Evolutionary conservation across 2,113 vertebrate species (phyloP).

Genomic region (Elachura formosa): DNA sequence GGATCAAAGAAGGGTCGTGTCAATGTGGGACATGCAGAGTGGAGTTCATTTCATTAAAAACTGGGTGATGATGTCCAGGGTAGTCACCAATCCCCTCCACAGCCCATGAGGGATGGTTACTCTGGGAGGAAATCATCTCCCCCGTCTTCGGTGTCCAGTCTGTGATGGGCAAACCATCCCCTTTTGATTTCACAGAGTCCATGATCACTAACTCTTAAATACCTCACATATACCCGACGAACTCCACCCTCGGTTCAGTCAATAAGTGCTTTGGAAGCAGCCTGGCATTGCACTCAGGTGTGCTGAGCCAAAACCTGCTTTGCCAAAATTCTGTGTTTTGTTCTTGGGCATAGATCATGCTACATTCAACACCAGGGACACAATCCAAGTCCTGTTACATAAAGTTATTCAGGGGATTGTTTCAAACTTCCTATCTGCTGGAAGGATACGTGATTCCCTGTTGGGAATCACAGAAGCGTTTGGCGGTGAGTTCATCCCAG

Average conservation of each 20-base stretch:
- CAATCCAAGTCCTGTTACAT: background rate
- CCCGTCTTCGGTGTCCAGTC: background rate
- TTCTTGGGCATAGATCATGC: background rate
- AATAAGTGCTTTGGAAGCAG: background rate
- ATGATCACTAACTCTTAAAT: background rate
- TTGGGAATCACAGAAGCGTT: background rate
- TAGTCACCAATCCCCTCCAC: background rate
- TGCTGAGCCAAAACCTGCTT: background rate
- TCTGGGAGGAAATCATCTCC: background rate
- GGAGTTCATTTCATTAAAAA: background rate
- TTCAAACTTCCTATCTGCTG: background rate
- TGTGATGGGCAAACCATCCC: background rate
- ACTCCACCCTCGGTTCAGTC: background rate
- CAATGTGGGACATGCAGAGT: background rate
- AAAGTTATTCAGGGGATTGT: background rate
- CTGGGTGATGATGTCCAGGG: background rate
- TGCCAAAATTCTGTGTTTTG: background rate
- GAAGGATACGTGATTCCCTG: background rate
- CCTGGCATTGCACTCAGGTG: background rate
- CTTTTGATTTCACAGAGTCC: background rate
- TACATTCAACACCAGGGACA: background rate
- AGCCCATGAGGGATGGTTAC: background rate
- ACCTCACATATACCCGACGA: background rate
- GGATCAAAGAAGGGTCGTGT: background rate
- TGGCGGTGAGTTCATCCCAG: background rate